Conservation (phyloP, 2,113 vertebrate genomes). For the Oenanthe oenanthe region DNA sequence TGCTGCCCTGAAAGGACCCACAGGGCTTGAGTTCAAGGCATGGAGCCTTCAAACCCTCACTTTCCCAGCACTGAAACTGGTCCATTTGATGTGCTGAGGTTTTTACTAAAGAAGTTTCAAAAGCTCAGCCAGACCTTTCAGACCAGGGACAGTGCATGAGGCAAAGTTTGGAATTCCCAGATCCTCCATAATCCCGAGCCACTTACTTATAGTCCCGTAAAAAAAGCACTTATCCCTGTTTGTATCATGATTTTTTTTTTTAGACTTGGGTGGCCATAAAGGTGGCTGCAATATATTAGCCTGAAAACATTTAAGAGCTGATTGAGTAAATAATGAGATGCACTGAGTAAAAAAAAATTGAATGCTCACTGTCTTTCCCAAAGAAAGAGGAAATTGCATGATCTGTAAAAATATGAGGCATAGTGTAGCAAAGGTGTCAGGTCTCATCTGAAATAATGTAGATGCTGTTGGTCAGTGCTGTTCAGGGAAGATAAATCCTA, state of each 20-base stretch:
- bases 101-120: neutral
- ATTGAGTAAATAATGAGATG: neutral
- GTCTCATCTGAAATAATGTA: neutral
- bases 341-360: neutral
- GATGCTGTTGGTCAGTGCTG: neutral
- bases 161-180: neutral
- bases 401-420: neutral
- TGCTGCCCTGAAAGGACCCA: neutral
- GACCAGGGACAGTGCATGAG: neutral
- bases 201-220: neutral
- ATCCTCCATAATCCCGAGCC: neutral
- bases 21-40: neutral
- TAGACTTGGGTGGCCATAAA: neutral
- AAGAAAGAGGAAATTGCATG: neutral
- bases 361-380: neutral
- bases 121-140: neutral
- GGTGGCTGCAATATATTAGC: neutral
- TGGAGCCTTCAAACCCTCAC: neutral
- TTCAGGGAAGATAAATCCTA: neutral
- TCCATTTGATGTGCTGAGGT: neutral
- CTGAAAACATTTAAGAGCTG: neutral
- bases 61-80: neutral
- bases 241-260: neutral
- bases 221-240: neutral
- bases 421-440: neutral